Percentiles rank a stretch among this genome's conserved stretches.
phyloP scores from a whole-genome alignment of 2,888 invertebrate species.

The Dasysyrphus albostriatus region DNA sequence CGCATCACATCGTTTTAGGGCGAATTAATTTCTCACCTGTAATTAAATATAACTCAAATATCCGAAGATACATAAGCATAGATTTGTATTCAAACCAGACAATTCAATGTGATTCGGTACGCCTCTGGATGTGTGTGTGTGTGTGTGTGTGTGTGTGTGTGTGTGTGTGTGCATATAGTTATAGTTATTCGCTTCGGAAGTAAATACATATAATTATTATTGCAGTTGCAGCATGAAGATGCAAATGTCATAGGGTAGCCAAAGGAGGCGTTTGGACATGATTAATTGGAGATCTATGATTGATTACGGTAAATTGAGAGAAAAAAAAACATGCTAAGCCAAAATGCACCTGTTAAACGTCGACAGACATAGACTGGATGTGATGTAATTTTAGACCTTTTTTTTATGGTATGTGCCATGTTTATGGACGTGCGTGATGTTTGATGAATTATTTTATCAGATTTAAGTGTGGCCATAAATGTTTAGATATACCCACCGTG shows the following conservation, averaged over 20 bases:
- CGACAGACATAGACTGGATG: neutral
- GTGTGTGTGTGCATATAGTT: neutral
- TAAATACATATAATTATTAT: slow-evolving; percentile 7
- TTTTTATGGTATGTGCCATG: slow-evolving; percentile 35
- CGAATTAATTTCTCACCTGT: slow-evolving; percentile 56
- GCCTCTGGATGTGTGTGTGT: slow-evolving; percentile 31
- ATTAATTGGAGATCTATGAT: slow-evolving; percentile 68
- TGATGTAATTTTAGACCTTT: slow-evolving; percentile 37
- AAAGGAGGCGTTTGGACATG: slow-evolving; percentile 48
- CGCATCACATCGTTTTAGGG: slow-evolving; percentile 42
- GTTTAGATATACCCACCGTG: neutral
- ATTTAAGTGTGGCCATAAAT: slow-evolving; percentile 16
- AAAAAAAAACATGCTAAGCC: slow-evolving; percentile 11
- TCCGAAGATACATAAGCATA: neutral
- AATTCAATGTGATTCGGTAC: slow-evolving; percentile 32
- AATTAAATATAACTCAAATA: slow-evolving; percentile 53
- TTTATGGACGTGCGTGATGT: slow-evolving; percentile 30
- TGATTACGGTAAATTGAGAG: slow-evolving; percentile 51
- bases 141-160: neutral
- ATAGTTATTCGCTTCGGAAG: neutral
- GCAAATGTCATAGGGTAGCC: slow-evolving; percentile 37
- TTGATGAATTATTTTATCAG: slow-evolving; percentile 61
- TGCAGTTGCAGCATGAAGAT: slow-evolving; percentile 30
- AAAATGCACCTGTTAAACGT: slow-evolving; percentile 60
- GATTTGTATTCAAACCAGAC: slow-evolving; percentile 27